Evolutionary conservation across 37 sponge, comb jelly and placozoan species (phyloP).

Genomic region (Petrosia ficiformis): DNA sequence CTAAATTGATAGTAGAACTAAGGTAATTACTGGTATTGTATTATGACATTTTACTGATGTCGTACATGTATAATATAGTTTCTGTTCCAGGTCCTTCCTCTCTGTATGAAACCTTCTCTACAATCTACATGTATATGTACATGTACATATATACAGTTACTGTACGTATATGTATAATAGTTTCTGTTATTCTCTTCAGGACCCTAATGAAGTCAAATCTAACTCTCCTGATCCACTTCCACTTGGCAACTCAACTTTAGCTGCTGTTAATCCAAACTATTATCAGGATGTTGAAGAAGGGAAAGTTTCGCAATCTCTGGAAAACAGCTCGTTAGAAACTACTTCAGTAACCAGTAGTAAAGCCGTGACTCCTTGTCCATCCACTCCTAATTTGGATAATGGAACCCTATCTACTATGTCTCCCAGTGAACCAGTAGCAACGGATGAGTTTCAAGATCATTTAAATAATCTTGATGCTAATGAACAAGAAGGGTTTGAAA

Average conservation of each 20-base stretch:
- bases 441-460: conserved; percentile 34
- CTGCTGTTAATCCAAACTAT: neutral
- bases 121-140: too few relatives aligned
- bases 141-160: too few relatives aligned
- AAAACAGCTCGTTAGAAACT: neutral
- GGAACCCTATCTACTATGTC: neutral
- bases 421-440: conserved; percentile 13
- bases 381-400: neutral
- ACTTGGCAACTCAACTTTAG: too few relatives aligned
- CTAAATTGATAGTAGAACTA: too few relatives aligned
- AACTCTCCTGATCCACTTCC: neutral
- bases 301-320: neutral
- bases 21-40: too few relatives aligned
- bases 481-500: conserved; percentile 41
- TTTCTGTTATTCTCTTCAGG: neutral
- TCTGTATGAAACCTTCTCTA: too few relatives aligned
- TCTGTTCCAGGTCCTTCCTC: too few relatives aligned
- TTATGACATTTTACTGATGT: too few relatives aligned
- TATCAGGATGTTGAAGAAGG: neutral
- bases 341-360: neutral
- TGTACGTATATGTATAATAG: neutral
- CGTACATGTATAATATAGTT: too few relatives aligned
- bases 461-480: conserved; percentile 45
- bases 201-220: neutral
- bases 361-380: neutral